phyloP scores from a whole-genome alignment of 2,888 invertebrate species.

The Macrosiphum euphorbiae region DNA sequence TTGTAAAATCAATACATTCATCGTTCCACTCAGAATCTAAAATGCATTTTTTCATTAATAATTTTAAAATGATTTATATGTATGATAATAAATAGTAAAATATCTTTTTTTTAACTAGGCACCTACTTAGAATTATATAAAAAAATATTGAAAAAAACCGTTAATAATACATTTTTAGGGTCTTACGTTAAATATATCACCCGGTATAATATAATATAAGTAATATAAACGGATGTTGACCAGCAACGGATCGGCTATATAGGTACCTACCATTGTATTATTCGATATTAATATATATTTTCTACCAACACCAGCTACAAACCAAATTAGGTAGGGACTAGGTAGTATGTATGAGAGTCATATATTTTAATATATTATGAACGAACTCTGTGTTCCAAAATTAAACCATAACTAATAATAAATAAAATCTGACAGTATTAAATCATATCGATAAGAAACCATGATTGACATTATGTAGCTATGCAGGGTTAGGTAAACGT shows the following conservation, averaged over 20 bases:
- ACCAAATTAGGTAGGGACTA: neutral
- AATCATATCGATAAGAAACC: neutral
- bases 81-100: too few relatives aligned
- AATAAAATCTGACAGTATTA: neutral
- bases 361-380: neutral
- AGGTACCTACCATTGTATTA: neutral
- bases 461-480: neutral
- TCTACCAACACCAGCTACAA: neutral
- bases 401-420: neutral
- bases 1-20: too few relatives aligned
- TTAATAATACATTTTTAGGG: too few relatives aligned
- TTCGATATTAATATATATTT: slow-evolving; percentile 3
- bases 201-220: too few relatives aligned
- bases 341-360: neutral
- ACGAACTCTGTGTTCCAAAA: neutral
- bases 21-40: too few relatives aligned
- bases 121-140: too few relatives aligned
- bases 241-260: neutral
- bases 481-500: neutral
- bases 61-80: too few relatives aligned
- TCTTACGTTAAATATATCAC: too few relatives aligned
- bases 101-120: too few relatives aligned
- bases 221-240: neutral
- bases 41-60: too few relatives aligned
- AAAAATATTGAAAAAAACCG: too few relatives aligned